Percentiles rank a stretch among this genome's conserved stretches.
phyloP scores from a whole-genome alignment of 2,113 vertebrate genomes.

The Potamarius usumacintae region DNA sequence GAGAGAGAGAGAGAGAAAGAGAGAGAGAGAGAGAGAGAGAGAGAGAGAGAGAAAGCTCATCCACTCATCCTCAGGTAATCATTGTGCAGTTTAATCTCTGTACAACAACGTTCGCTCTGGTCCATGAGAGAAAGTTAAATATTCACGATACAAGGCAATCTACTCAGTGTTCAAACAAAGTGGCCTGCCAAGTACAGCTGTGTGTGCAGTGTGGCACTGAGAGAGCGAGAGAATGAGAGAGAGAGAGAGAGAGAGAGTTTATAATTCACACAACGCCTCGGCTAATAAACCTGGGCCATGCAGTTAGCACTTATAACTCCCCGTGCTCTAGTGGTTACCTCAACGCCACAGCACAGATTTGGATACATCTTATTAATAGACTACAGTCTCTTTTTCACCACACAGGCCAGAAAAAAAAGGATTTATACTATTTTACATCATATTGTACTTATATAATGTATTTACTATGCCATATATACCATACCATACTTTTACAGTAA shows the following conservation, averaged over 20 bases:
- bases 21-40: conserved; percentile 47
- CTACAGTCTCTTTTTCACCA: conserved; percentile 60
- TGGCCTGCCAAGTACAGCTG: conserved; percentile 67
- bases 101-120: conserved; percentile 53
- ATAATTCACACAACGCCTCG: conserved; percentile 79
- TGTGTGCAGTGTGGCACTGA: conserved; percentile 61
- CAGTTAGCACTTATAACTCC: conserved; percentile 74
- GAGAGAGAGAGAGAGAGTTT: conserved; percentile 59
- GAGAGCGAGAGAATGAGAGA: conserved; percentile 20
- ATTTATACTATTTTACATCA: neutral
- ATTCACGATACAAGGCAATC: conserved; percentile 70
- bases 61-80: conserved; percentile 58
- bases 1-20: conserved; percentile 21
- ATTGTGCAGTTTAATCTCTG: conserved; percentile 62
- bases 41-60: conserved; percentile 44
- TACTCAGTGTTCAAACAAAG: conserved; percentile 74
- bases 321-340: conserved; percentile 67
- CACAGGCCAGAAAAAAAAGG: conserved; percentile 47
- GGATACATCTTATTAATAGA: conserved; percentile 76
- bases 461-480: neutral
- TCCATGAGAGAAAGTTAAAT: conserved; percentile 69
- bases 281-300: conserved; percentile 75
- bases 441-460: neutral
- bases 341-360: conserved; percentile 75
- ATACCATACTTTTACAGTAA: neutral